phyloP scores from a whole-genome alignment of 2,113 vertebrate species.

The Lepus europaeus region DNA sequence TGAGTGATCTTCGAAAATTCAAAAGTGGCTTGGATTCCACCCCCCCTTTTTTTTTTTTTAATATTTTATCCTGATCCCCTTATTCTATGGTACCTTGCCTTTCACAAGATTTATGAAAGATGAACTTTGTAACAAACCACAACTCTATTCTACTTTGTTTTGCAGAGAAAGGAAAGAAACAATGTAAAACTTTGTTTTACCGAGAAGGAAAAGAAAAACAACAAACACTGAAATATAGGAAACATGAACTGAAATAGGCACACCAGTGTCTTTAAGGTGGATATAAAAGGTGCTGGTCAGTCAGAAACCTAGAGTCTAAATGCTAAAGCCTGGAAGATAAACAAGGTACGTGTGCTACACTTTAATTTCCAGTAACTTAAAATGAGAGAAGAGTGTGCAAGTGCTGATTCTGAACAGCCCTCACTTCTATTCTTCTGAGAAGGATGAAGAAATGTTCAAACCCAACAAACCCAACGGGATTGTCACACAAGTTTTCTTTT shows the following conservation, averaged over 20 bases:
- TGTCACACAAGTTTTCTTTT: constrained; percentile 58
- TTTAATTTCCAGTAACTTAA: neutral
- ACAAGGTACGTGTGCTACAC: neutral
- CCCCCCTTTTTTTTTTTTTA: neutral
- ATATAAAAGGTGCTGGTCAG: neutral
- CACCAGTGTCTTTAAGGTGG: neutral
- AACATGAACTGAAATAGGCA: neutral
- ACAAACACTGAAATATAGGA: neutral
- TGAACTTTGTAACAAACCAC: neutral
- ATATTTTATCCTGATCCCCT: too few species aligned
- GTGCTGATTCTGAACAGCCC: neutral
- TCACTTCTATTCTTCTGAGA: constrained; percentile 24
- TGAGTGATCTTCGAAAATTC: neutral
- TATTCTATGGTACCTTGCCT: too few species aligned
- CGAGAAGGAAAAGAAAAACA: neutral
- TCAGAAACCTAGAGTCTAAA: neutral
- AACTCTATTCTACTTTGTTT: constrained; percentile 46
- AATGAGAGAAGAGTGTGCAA: neutral
- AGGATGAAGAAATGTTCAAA: constrained; percentile 59
- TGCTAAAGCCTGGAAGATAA: neutral
- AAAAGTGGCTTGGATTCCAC: constrained; percentile 41
- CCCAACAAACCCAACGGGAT: constrained; percentile 67
- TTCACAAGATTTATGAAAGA: neutral
- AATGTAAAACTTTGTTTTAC: neutral
- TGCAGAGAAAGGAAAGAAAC: neutral